Percentiles rank a stretch among this genome's conserved stretches.
Evolutionary conservation across 2,888 invertebrate species (phyloP).

Genomic region (Anoplius nigerrimus): DNA sequence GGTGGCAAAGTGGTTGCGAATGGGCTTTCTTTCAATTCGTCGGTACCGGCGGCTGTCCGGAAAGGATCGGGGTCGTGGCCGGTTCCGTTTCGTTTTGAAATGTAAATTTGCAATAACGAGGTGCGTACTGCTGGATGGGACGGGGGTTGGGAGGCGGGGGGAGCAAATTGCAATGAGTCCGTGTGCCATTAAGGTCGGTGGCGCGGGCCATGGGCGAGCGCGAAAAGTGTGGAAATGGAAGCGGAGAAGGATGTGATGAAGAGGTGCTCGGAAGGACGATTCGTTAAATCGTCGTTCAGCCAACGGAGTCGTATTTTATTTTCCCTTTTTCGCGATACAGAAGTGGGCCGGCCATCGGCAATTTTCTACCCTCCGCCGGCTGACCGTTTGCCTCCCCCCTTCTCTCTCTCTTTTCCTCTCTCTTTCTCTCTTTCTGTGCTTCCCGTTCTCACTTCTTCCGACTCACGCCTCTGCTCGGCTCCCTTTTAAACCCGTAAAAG

Average conservation of each 20-base stretch:
- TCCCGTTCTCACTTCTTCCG: too few relatives aligned
- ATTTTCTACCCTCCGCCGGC: background rate
- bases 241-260: background rate
- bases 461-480: background rate
- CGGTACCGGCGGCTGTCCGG: too few relatives aligned
- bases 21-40: too few relatives aligned
- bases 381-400: too few relatives aligned
- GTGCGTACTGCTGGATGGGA: conserved; percentile 33
- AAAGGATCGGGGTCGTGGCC: too few relatives aligned
- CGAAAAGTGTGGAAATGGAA: background rate
- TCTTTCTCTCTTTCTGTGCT: background rate
- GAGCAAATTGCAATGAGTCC: conserved; percentile 41
- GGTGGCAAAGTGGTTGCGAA: too few relatives aligned
- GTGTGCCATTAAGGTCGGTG: conserved; percentile 38
- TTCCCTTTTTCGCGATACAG: too few relatives aligned
- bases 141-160: too few relatives aligned
- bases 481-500: conserved; percentile 11
- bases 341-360: background rate
- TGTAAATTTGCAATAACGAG: conserved; percentile 52
- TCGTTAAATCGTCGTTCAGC: too few relatives aligned
- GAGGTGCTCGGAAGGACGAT: too few relatives aligned
- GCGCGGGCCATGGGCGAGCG: conserved; percentile 12
- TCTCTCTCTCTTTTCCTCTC: background rate
- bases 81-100: conserved; percentile 39
- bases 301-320: too few relatives aligned